These are phyloP conservation scores for Tetramorium simillimum DNA, from an alignment of 1,140 invertebrate species.

Conservation along the genomic window DNA sequence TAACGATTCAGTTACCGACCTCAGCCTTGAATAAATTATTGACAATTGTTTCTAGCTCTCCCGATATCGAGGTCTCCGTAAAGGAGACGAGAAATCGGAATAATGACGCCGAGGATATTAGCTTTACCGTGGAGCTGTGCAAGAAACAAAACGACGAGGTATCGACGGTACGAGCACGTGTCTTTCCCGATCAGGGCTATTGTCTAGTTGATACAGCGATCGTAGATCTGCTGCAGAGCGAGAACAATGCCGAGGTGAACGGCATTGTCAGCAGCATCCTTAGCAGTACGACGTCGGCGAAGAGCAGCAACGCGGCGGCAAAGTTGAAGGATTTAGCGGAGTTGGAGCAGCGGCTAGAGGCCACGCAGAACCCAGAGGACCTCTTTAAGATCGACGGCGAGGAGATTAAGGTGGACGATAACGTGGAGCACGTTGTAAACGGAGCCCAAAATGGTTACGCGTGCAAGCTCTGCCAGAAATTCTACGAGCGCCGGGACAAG, in stretches of 20 bases:
- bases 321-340: conserved; percentile 79
- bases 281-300: conserved; percentile 66
- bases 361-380: conserved; percentile 81
- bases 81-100: conserved; percentile 81
- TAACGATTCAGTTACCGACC: conserved; percentile 83
- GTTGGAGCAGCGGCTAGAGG: conserved; percentile 74
- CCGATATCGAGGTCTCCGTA: conserved; percentile 82
- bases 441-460: conserved; percentile 81
- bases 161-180: conserved; percentile 80
- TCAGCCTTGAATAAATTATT: conserved; percentile 83
- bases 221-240: conserved; percentile 77
- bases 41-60: conserved; percentile 78
- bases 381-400: conserved; percentile 83
- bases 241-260: conserved; percentile 77
- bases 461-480: conserved; percentile 82
- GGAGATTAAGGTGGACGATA: conserved; percentile 84
- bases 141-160: conserved; percentile 77
- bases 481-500: conserved; percentile 83
- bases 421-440: conserved; percentile 78
- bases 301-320: conserved; percentile 64
- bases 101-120: conserved; percentile 82
- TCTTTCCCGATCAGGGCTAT: conserved; percentile 83
- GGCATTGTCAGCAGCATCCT: conserved; percentile 80
- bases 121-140: conserved; percentile 82
- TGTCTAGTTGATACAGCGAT: conserved; percentile 82